A percentile compares a stretch with the other conserved stretches of the same genome.
phyloP scores from a whole-genome alignment of 2,113 vertebrate genomes.

The Gnathochromis pfefferi region DNA sequence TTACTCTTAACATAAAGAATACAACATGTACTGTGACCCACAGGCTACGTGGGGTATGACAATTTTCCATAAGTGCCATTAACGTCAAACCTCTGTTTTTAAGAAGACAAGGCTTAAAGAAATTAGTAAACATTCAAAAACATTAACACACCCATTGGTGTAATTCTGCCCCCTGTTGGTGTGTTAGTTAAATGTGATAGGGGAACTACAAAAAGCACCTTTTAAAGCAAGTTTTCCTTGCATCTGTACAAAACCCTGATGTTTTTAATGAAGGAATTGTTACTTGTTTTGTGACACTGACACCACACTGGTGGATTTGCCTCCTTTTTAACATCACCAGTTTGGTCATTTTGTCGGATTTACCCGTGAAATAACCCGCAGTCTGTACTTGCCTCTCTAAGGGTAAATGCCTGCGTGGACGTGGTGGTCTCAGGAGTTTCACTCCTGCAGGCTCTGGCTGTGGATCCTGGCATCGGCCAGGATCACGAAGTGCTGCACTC shows the following conservation, averaged over 20 bases:
- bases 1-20: not conserved
- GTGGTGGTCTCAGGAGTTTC: slow-evolving; percentile 91
- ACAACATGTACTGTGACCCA: not conserved
- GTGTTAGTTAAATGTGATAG: not conserved
- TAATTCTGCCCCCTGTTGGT: not conserved
- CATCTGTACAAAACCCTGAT: not conserved
- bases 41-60: not conserved
- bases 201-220: not conserved
- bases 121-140: not conserved
- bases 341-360: not conserved
- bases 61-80: not conserved
- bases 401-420: slow-evolving; percentile 93
- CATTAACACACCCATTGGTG: not conserved
- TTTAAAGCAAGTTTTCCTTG: not conserved
- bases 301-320: not conserved
- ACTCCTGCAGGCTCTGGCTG: slow-evolving; percentile 81
- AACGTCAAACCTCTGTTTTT: not conserved
- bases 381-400: slow-evolving; percentile 22
- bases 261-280: not conserved
- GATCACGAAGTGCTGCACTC: slow-evolving; percentile 81
- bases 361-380: not conserved
- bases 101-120: not conserved
- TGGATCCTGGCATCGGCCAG: slow-evolving; percentile 70
- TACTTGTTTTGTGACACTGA: not conserved
- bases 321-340: not conserved